Percentiles rank a stretch among this genome's conserved stretches.
phyloP scores from a whole-genome alignment of 2,888 invertebrate genomes.

The Yponomeuta malinellus region DNA sequence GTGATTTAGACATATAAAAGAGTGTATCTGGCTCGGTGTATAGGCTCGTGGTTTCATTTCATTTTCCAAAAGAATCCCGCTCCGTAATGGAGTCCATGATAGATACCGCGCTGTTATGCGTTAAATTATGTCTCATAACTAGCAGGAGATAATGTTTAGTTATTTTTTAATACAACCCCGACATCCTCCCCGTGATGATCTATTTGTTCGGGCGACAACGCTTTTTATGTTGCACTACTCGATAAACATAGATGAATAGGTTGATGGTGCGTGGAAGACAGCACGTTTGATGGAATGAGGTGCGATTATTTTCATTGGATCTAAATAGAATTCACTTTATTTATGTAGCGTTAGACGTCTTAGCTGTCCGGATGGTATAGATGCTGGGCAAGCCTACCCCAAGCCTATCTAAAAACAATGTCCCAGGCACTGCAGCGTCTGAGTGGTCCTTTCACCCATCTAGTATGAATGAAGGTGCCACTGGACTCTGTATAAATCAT shows the following conservation, averaged over 20 bases:
- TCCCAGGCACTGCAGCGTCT: too few relatives aligned
- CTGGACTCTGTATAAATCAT: too few relatives aligned
- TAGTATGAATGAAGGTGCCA: too few relatives aligned
- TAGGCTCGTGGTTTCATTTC: neutral
- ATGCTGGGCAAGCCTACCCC: too few relatives aligned
- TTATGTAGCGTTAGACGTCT: too few relatives aligned
- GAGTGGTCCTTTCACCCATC: too few relatives aligned
- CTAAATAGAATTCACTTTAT: too few relatives aligned
- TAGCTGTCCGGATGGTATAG: too few relatives aligned
- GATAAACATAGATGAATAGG: neutral
- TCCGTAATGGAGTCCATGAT: constrained; percentile 31
- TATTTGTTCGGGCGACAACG: constrained; percentile 27
- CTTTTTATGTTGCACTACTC: constrained; percentile 6
- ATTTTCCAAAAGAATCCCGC: neutral
- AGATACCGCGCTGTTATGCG: constrained; percentile 32
- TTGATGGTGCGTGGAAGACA: neutral
- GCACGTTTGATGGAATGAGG: neutral
- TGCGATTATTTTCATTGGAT: neutral
- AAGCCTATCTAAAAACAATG: too few relatives aligned
- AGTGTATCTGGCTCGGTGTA: too few relatives aligned
- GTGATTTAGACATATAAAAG: too few relatives aligned
- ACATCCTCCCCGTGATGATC: constrained; percentile 34
- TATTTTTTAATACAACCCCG: constrained; percentile 25
- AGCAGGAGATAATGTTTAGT: constrained; percentile 31
- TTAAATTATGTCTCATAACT: constrained; percentile 42